Evolutionary conservation across 2,113 vertebrate genomes (phyloP), one percentile per base, ranked within the genome.

Genomic region (Oncorhynchus masou): DNA sequence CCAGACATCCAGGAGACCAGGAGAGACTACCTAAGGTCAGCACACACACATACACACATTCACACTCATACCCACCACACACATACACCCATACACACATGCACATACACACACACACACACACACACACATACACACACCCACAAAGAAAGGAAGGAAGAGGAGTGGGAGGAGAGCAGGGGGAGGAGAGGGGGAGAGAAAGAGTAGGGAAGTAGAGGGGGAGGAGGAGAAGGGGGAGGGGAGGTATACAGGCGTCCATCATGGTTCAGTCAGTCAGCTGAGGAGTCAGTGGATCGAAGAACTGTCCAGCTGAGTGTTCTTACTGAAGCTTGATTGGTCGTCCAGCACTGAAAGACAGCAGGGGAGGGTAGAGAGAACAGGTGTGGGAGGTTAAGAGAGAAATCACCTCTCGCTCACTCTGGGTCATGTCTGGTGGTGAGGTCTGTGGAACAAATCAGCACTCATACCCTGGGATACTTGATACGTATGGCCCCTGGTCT

Each of bases 1-100:
- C 97, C 13, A 94, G 97, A 88, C 97, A 99, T 82, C 97, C 97
- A 0, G 97, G 97, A 74, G 97, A 99, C 84, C 97, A 97, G 0
- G 97, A 99, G 84, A 94, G 97, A 93, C 90, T 99, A 93, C 97
- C 97, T 22, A 99, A 99, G 97, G 97, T 99, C 93, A 82, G 74
- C 71, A 25, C 9, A 62, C 15, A 34, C 71, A 34, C 27, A 22
- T 34, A 19, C 70, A 27, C 39, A 45, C 39, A 45, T 12, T 1
- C 4, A n/a, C 22, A 6, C 34, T 1, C 19, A 39, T 15, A 64
- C 27, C 13, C 54, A 73, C 29, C 82, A 34, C 19, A 39, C 15
- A 3, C 25, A 31, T 16, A n/a, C 25, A 22, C 27, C 8, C 31
- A 48, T 6, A 7, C 13, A 54, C 39, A 15, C 16, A 48, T 13